phyloP scores from a whole-genome alignment of 1,140 invertebrate species.

The Brachionus angularis region DNA sequence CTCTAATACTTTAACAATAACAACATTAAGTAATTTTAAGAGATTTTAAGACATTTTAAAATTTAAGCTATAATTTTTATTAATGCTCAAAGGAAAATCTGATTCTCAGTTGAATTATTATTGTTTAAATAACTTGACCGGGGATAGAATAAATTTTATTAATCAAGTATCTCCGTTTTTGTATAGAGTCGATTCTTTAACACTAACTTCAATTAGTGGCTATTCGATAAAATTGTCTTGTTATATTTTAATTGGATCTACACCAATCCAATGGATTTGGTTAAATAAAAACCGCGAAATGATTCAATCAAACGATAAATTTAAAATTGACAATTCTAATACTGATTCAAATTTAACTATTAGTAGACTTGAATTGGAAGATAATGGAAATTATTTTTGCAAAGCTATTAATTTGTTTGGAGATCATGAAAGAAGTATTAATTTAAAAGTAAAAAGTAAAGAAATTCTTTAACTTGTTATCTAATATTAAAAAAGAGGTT shows the following conservation, averaged over 20 bases:
- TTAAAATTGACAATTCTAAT: not conserved
- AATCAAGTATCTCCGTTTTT: slow-evolving; percentile 1
- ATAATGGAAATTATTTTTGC: slow-evolving; percentile 9
- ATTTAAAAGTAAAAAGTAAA: slow-evolving; percentile 2
- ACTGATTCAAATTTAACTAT: slow-evolving; percentile 7
- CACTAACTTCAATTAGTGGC: not conserved
- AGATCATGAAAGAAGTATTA: not conserved
- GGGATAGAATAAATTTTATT: not conserved
- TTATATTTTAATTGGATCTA: slow-evolving; percentile 6
- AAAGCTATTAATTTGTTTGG: not conserved
- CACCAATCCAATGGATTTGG: slow-evolving; percentile 15
- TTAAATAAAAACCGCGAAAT: not conserved
- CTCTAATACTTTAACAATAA: not conserved
- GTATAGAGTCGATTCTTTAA: slow-evolving; percentile 7
- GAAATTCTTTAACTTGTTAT: no score
- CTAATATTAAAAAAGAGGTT: no score
- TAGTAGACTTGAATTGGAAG: not conserved
- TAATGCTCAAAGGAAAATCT: not conserved
- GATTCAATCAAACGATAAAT: not conserved
- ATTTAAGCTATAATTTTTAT: no score
- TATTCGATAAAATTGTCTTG: not conserved
- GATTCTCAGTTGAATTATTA: not conserved
- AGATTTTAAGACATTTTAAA: not conserved
- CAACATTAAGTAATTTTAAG: not conserved
- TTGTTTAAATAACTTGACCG: slow-evolving; percentile 1